Evolutionary conservation across 2,797 vertebrate genomes (phyloP), one percentile per base, ranked within the genome.

Genomic region (Mycteria americana): DNA sequence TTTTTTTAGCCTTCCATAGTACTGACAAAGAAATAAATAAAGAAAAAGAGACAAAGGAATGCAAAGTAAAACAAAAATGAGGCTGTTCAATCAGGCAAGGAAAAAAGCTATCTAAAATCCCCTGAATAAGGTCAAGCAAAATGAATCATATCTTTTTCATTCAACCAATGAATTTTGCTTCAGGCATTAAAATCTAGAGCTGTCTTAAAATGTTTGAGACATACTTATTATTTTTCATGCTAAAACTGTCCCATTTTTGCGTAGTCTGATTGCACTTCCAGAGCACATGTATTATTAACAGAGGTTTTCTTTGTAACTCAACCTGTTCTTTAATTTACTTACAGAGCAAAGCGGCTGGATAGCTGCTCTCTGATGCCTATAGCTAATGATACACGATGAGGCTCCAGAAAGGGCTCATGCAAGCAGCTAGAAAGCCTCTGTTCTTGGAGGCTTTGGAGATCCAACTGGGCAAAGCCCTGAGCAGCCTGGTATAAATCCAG

Each of bases 71-170:
- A 67, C 60, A 80, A 92, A 94, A 86, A 48, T 18, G 22, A 72
- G 75, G 46, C 77, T 81, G 73, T 25, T 92, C 69, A 84, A 84
- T 83, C 83, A 93, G 62, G 76, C 56, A 27, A 39, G 88, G 69
- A 77, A 50, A 63, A 86, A 76, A 91, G 84, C 59, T 76, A 39
- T 91, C 81, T 79, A 54, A 89, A 96, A 83, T 67, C 79, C 72
- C 16, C 60, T 18, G 70, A 83, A 89, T 77, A 91, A 94, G 91
- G 94, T 74, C 82, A 88, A 39, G 72, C 54, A 79, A 91, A 93
- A 94, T 79, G 75, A 93, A 82, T 85, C 54, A 60, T 22, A 41
- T 68, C 84, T 82, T 50, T 54, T 91, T 68, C 81, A 78, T 91
- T 93, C 77, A 91, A 91, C 45, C 35, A 69, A 56, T 31, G 12